phyloP scores from a whole-genome alignment of 1,140 invertebrate species.

The Adoxophyes honmai region DNA sequence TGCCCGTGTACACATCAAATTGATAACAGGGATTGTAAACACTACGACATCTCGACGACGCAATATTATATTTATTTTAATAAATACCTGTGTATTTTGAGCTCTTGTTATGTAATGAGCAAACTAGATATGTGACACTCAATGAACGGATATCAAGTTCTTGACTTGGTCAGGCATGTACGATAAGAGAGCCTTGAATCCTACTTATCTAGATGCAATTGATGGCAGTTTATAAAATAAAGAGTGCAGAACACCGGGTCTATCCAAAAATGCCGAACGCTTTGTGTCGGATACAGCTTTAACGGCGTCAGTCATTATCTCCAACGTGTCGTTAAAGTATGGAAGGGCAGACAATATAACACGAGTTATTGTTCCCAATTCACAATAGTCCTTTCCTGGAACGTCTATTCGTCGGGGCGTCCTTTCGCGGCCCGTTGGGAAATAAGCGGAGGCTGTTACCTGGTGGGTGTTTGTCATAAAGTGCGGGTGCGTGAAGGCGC shows the following conservation, averaged over 20 bases:
- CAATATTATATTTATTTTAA: slow-evolving; percentile 42
- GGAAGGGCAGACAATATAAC: not conserved
- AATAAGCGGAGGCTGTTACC: not conserved
- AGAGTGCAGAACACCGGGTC: too few relatives aligned
- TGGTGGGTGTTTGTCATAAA: slow-evolving; percentile 27
- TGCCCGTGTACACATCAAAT: slow-evolving; percentile 35
- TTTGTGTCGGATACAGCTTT: not conserved
- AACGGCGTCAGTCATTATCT: not conserved
- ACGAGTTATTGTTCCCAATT: not conserved
- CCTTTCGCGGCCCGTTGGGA: not conserved
- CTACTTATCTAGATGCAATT: not conserved
- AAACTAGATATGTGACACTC: slow-evolving; percentile 17
- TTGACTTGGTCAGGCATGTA: slow-evolving; percentile 6
- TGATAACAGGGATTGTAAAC: slow-evolving; percentile 56
- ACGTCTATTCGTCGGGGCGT: too few relatives aligned
- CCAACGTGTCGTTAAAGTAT: not conserved
- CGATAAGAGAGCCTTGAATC: slow-evolving; percentile 4
- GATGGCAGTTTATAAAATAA: too few relatives aligned
- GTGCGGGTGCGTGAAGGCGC: slow-evolving; percentile 38
- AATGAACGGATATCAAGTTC: not conserved
- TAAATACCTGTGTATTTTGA: slow-evolving; percentile 34
- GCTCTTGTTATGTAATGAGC: slow-evolving; percentile 21
- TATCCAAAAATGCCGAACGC: too few relatives aligned
- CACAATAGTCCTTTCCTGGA: not conserved
- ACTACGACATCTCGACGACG: slow-evolving; percentile 34